Percentiles rank a stretch among this genome's conserved stretches.
Conservation (phyloP, 2,113 vertebrate genomes). For the Cololabis saira region DNA sequence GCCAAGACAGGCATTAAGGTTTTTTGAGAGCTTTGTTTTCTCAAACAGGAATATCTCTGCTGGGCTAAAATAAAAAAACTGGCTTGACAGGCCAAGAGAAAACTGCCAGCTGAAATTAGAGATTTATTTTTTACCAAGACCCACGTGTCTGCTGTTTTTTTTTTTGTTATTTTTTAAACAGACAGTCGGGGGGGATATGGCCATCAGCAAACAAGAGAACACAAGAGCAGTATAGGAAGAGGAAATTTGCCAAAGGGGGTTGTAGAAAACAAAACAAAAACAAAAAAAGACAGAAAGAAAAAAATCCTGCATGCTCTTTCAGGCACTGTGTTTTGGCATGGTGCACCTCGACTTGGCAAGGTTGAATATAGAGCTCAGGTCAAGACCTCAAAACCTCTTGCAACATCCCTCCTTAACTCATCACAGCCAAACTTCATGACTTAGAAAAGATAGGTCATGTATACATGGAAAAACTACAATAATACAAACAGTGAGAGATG, state of each 20-base stretch:
- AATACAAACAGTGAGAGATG: conserved; percentile 4
- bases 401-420: conserved; percentile 58
- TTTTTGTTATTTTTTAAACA: conserved; percentile 5
- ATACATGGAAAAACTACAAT: conserved; percentile 1
- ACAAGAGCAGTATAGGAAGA: no score
- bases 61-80: conserved; percentile 48
- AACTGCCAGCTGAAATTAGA: conserved; percentile 68
- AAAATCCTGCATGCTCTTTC: conserved; percentile 29
- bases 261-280: no score
- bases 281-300: no score
- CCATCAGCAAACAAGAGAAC: conserved; percentile 2
- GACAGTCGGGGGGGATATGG: conserved; percentile 41
- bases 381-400: conserved; percentile 46
- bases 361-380: conserved; percentile 41
- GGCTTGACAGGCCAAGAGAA: conserved; percentile 64
- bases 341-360: conserved; percentile 30
- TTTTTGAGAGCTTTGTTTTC: conserved; percentile 69
- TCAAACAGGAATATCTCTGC: conserved; percentile 67
- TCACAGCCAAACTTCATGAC: conserved; percentile 6
- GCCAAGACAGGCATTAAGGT: conserved; percentile 62
- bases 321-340: conserved; percentile 42
- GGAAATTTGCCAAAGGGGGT: no score
- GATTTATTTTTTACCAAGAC: conserved; percentile 52
- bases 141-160: conserved; percentile 18
- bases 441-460: no score